These are phyloP conservation scores for Eueides isabella DNA, from an alignment of 1,140 invertebrate genomes.

Conservation along the genomic window DNA sequence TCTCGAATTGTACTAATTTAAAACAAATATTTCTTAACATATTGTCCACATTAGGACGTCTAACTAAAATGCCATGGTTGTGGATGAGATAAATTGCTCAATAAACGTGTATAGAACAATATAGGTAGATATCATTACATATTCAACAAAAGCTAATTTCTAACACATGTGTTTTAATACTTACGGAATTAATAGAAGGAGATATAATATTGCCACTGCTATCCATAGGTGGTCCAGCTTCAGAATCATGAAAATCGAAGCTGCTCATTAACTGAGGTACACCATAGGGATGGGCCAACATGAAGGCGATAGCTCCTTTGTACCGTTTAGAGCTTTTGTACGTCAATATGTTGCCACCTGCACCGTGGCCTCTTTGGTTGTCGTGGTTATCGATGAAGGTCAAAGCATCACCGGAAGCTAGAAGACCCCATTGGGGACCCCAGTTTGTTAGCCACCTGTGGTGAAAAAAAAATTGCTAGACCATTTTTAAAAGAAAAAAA, in stretches of 20 bases:
- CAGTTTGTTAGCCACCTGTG: constrained; percentile 79
- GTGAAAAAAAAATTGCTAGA: constrained; percentile 25
- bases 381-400: constrained; percentile 87
- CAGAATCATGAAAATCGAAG: constrained; percentile 82
- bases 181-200: constrained; percentile 84
- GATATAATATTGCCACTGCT: constrained; percentile 84
- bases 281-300: constrained; percentile 93
- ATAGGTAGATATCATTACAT: too few species aligned
- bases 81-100: too few species aligned
- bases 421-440: constrained; percentile 83
- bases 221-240: constrained; percentile 85
- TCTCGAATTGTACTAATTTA: too few species aligned
- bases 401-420: constrained; percentile 81
- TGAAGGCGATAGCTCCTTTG: constrained; percentile 89
- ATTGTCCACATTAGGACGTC: too few species aligned
- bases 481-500: too few species aligned
- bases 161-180: constrained; percentile 35
- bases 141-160: too few species aligned
- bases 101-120: too few species aligned
- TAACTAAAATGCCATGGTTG: too few species aligned
- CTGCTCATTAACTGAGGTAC: constrained; percentile 91
- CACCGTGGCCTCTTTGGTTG: constrained; percentile 84
- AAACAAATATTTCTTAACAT: too few species aligned
- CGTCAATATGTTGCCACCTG: constrained; percentile 83
- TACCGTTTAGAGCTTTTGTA: constrained; percentile 84